Evolutionary conservation across 2,797 vertebrate species (phyloP).

Genomic region (Leptatherina wallacei): DNA sequence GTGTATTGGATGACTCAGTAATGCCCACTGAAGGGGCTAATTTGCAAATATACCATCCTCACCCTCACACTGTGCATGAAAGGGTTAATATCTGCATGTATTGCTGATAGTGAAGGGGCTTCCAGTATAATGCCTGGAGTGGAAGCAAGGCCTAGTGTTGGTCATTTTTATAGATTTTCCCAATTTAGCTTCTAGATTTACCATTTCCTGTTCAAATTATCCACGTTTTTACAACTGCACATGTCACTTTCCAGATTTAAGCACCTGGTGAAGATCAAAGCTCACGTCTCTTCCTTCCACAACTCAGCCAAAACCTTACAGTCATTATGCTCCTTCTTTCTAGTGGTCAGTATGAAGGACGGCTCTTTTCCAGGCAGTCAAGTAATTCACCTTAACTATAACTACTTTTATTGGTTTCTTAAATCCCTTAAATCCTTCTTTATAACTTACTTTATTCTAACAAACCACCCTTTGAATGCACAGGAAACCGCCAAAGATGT

Average conservation of each 20-base stretch:
- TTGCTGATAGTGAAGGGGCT: too few relatives aligned
- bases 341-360: not conserved
- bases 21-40: too few relatives aligned
- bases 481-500: conserved; percentile 14
- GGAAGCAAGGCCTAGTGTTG: not conserved
- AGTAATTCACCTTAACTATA: not conserved
- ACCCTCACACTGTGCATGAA: too few relatives aligned
- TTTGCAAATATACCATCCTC: too few relatives aligned
- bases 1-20: too few relatives aligned
- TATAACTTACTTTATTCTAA: not conserved
- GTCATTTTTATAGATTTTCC: not conserved
- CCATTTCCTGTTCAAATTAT: not conserved
- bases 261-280: too few relatives aligned
- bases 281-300: too few relatives aligned
- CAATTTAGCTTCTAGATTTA: not conserved
- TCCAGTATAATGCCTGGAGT: too few relatives aligned
- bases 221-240: too few relatives aligned
- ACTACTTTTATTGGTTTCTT: not conserved
- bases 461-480: conserved; percentile 26
- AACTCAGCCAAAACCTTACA: too few relatives aligned
- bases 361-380: not conserved
- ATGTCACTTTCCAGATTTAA: not conserved
- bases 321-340: not conserved
- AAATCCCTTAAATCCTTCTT: not conserved
- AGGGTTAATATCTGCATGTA: too few relatives aligned